These are phyloP conservation scores for Frankliniella intonsa DNA, from an alignment of 2,888 invertebrate species.

Conservation along the genomic window DNA sequence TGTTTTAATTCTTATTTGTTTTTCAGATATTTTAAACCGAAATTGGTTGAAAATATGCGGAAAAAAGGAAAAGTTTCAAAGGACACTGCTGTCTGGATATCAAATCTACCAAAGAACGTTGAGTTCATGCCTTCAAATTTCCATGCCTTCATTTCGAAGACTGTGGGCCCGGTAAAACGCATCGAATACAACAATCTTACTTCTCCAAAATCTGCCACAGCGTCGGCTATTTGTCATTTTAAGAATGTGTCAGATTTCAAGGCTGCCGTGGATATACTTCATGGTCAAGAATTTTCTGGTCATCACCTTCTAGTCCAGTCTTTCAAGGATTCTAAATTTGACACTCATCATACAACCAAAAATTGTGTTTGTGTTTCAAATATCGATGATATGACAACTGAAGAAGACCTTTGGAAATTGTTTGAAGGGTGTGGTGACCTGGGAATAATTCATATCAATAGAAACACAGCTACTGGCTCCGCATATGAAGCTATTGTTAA, in stretches of 20 bases:
- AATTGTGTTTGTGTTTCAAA: not conserved
- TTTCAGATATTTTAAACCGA: no score
- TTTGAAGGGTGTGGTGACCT: not conserved
- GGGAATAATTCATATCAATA: not conserved
- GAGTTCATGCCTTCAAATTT: not conserved
- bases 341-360: not conserved
- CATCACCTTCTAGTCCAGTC: not conserved
- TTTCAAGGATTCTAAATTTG: not conserved
- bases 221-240: not conserved
- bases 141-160: not conserved
- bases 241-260: not conserved
- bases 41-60: no score
- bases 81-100: not conserved
- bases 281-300: not conserved
- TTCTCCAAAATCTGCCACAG: not conserved
- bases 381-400: not conserved
- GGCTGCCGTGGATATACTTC: not conserved
- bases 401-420: not conserved
- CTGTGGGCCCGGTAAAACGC: not conserved
- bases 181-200: not conserved
- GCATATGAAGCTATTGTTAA: not conserved
- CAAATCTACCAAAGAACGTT: not conserved
- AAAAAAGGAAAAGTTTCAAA: not conserved
- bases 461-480: not conserved
- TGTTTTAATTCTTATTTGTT: no score